Evolutionary conservation across 2,113 vertebrate genomes (phyloP).

Genomic region (Copsychus sechellarum): DNA sequence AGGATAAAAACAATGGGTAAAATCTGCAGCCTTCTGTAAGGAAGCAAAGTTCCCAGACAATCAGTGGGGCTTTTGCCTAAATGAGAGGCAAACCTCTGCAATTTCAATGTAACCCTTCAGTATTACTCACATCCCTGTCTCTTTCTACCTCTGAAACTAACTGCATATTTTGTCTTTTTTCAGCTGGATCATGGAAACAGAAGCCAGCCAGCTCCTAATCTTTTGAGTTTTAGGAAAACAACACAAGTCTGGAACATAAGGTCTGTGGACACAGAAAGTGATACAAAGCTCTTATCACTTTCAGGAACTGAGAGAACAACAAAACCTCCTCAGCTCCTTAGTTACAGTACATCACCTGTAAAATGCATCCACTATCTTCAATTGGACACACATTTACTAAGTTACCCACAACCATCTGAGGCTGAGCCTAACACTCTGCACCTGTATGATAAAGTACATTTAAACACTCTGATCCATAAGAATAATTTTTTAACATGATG

Average conservation of each 20-base stretch:
- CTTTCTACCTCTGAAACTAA: neutral
- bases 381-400: accelerated
- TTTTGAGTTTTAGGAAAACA: neutral
- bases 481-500: neutral
- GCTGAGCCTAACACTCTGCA: neutral
- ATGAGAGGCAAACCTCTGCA: neutral
- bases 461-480: neutral
- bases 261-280: neutral
- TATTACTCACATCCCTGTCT: neutral
- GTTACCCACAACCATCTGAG: neutral
- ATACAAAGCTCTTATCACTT: neutral
- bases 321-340: neutral
- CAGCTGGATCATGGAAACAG: neutral
- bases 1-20: neutral
- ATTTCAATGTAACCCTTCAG: neutral
- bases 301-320: neutral
- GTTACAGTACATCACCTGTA: neutral
- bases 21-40: neutral
- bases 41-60: neutral
- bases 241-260: accelerated
- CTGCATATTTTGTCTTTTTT: neutral
- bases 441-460: neutral
- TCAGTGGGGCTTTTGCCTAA: neutral
- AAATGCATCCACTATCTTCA: neutral
- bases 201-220: neutral